These are phyloP conservation scores for Mus pahari DNA, from an alignment of 2,113 vertebrate species.

Conservation along the genomic window DNA sequence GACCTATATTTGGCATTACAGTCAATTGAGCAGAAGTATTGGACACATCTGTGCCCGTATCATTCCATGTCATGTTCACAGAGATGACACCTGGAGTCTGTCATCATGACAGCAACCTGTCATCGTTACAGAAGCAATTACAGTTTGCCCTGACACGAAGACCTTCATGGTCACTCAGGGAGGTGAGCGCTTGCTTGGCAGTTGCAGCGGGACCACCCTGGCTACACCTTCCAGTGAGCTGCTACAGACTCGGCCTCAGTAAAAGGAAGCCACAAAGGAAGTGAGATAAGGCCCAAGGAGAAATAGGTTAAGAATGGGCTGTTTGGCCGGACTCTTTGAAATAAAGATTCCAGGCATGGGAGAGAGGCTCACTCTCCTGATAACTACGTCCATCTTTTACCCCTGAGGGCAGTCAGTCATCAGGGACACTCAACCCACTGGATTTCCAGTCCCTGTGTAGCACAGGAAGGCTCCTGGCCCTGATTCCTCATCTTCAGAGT, in stretches of 20 bases:
- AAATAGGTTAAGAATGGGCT: neutral
- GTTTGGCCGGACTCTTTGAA: neutral
- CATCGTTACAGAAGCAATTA: neutral
- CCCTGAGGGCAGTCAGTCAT: neutral
- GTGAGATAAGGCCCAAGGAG: neutral
- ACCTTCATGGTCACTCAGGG: neutral
- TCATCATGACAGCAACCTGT: neutral
- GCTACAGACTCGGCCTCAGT: neutral
- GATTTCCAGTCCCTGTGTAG: neutral
- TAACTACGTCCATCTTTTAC: neutral
- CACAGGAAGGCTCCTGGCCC: neutral
- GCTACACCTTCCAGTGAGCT: neutral
- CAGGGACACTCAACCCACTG: neutral
- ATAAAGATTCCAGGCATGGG: neutral
- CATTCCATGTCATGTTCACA: neutral
- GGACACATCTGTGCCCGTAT: neutral
- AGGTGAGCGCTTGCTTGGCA: neutral
- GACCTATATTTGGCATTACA: neutral
- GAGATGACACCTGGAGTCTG: neutral
- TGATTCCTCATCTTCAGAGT: neutral
- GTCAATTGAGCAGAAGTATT: neutral
- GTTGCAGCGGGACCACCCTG: neutral
- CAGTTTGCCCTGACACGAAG: neutral
- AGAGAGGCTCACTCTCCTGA: neutral
- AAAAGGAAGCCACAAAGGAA: neutral